phyloP scores from a whole-genome alignment of 2,797 vertebrate species.

The Gallinago nigripennis region DNA sequence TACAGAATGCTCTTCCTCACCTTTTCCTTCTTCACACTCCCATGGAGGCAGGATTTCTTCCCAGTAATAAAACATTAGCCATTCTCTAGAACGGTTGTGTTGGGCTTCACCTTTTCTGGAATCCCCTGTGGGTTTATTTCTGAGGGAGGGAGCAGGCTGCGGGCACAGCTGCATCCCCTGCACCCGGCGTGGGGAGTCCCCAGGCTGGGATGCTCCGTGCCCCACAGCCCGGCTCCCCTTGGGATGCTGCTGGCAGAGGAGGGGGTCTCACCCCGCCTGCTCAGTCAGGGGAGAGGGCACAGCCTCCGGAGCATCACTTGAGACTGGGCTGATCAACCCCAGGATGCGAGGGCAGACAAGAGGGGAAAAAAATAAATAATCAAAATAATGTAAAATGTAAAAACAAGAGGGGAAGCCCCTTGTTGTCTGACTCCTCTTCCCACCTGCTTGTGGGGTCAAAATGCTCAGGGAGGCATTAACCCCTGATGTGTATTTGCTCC shows the following conservation, averaged over 20 bases:
- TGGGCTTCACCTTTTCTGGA: not conserved
- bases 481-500: not conserved
- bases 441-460: not conserved
- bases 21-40: not conserved
- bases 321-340: not conserved
- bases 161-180: rapidly evolving
- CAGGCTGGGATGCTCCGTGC: not conserved
- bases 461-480: not conserved
- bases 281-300: rapidly evolving
- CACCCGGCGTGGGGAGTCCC: not conserved
- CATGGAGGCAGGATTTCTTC: not conserved
- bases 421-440: not conserved
- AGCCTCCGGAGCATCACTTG: not conserved
- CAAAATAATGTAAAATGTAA: not conserved
- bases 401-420: no score
- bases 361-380: not conserved
- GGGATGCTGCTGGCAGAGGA: not conserved
- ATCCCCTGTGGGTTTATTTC: rapidly evolving
- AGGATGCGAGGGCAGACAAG: not conserved
- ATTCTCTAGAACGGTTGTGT: not conserved
- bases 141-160: not conserved
- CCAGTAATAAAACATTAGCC: not conserved
- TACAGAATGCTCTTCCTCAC: not conserved
- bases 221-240: rapidly evolving
- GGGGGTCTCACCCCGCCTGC: not conserved